These are phyloP conservation scores for Petrocephalus microphthalmus DNA, from an alignment of 2,113 vertebrate genomes.

Conservation along the genomic window DNA sequence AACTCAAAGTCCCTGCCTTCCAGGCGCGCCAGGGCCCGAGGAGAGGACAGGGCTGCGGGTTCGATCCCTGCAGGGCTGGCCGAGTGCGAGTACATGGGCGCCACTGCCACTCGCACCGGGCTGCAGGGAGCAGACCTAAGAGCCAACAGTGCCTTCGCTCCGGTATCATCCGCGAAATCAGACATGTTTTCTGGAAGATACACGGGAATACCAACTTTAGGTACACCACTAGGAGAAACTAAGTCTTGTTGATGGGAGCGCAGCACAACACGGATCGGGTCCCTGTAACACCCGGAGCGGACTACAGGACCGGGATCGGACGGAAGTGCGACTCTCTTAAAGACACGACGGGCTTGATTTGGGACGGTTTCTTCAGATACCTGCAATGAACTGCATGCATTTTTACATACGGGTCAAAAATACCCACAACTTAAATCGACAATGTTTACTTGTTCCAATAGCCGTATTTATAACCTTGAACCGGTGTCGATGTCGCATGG, in stretches of 20 bases:
- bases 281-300: slow-evolving; percentile 42
- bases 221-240: slow-evolving; percentile 46
- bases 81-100: slow-evolving; percentile 53
- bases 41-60: slow-evolving; percentile 50
- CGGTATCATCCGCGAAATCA: slow-evolving; percentile 85
- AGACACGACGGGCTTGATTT: not conserved
- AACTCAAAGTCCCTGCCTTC: slow-evolving; percentile 86
- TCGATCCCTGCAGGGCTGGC: slow-evolving; percentile 38
- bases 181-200: slow-evolving; percentile 58
- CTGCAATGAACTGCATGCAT: not conserved
- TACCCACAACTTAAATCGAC: not conserved
- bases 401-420: not conserved
- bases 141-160: slow-evolving; percentile 78
- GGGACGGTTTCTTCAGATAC: not conserved
- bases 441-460: not conserved
- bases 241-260: slow-evolving; percentile 52
- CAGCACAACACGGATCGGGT: slow-evolving; percentile 62
- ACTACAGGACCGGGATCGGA: slow-evolving; percentile 24
- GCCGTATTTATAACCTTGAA: not conserved
- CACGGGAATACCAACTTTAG: slow-evolving; percentile 36
- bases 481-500: not conserved
- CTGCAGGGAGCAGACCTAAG: slow-evolving; percentile 82
- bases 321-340: not conserved
- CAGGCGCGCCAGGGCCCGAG: slow-evolving; percentile 63
- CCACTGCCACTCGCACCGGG: slow-evolving; percentile 63